Base-by-base conservation (phyloP, 2,113 vertebrate species). In the Otus sunia region DNA sequence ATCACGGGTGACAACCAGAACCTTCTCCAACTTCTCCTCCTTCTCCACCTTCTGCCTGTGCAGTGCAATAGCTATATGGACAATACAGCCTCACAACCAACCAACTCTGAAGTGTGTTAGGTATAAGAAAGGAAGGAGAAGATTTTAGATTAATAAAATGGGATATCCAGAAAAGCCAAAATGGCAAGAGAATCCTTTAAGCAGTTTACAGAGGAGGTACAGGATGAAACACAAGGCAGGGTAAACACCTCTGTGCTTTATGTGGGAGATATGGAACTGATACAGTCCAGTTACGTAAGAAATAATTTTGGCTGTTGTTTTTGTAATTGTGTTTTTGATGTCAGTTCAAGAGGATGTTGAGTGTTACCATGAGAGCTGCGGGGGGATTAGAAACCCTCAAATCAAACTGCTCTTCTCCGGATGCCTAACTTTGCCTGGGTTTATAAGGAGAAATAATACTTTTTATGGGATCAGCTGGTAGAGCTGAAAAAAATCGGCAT, bases 401-500 rank as follows among this genome's bases (percentile, higher is more conserved):
- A 47, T 78, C 56, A 45, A 73, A 43, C 58, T 0, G 1, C 84
- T 91, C 52, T 15, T 62, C 52, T 81, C 66, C 41, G 87, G 74
- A 26, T 73, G 78, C 78, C 59, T 53, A 45, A 88, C 81, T 96
- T 91, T 79, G 81, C 88, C 77, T 50, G 62, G 21, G 11, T 66
- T 95, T 82, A 32, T 94, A n/a, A 39, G 58, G 30, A 90, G 81
- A 79, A 95, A 90, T 45, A 68, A 76, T 60, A 45, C 66, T 93
- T 96, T 89, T 79, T 85, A 79, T 27, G 49, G 87, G 87, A 90
- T 87, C 92, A 93, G 85, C 87, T 90, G 77, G 74, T 26, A 82
- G 77, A 90, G 59, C 77, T 85, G 87, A 72, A 91, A 91, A 91
- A 94, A 92, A 68, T 41, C 3, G 19, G 58, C 66, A 41, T 58